Base-by-base conservation (phyloP, 2,888 invertebrate species). In the Eubasilissa splendida region DNA sequence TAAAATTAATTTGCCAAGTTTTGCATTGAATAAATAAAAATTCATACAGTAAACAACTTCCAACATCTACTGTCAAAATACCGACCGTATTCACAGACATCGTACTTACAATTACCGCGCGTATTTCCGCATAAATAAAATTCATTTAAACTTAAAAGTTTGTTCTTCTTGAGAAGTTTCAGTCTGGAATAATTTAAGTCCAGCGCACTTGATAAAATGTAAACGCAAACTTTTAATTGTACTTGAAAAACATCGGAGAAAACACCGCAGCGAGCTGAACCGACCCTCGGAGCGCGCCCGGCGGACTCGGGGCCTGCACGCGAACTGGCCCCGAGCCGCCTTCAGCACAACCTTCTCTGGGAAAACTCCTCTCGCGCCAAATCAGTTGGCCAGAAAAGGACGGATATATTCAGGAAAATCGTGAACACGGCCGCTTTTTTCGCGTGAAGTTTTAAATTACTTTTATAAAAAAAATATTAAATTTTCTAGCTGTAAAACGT, bases 161-260 rank as follows among this genome's bases (percentile, higher is more conserved):
- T 42, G 4, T 42, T 42, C 42, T 42, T 7, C 4, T 42, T 42
- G 2, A 42, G 4, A 7, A 42, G 42, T 42, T 22, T 22, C 42
- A 42, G 42, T 42, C 42, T 4, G 7, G 4, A 42, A 42, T 12
- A 68, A n/a, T 50, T 14, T 12, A 68, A 50, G 68, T 14, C 53
- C 22, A 7, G 22, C 31, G 52, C 53, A 71, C 54, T 22, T 4
- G 12, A 11, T 33, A 53, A 33, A 71, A 58, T 58, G 2, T 42
- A 52, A 68, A 68, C 68, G 4, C 7, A 53, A 71, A 71, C 71
- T 71, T 71, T 71, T 71, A 71, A 71, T 71, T 12, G 33, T 22
- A 54, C 22, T 54, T 11, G 4, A 31, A 54, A 70, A 53, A 71
- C 71, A 71, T 71, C 71, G 71, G 53, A 12, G 71, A 71, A 71